Evolutionary conservation across 2,797 vertebrate genomes (phyloP), one percentile per base, ranked within the genome.

Genomic region (Paedocypris micromegethes): DNA sequence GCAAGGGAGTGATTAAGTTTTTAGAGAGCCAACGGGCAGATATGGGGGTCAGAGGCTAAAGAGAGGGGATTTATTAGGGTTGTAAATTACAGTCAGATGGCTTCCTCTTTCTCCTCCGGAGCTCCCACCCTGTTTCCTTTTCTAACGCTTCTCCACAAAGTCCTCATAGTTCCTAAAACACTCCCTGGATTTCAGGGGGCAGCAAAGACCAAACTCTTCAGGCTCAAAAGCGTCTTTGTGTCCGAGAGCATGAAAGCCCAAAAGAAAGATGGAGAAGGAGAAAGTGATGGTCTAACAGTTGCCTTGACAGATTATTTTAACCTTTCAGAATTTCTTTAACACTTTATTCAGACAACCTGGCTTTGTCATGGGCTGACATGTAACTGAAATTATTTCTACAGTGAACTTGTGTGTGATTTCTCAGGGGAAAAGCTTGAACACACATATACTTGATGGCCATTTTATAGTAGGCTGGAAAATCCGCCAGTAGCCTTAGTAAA

Each of bases 41-140:
- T 86, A 84, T 78, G 81, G 79, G 77, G 87, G 87, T 89, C 80
- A 87, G 81, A 87, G 87, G 86, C 79, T 87, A 88, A 89, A 86
- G 85, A 88, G 83, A 76, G 68, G 79, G 82, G 85, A 89, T 88
- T 90, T 90, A 89, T 89, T 88, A 78, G 85, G 50, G 74, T 78
- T 80, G 77, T 88, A 89, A 90, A 89, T 89, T 85, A 86, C 74
- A 86, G 66, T 78, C 81, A 85, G 84, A 84, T 82, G 9, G 52
- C 78, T 76, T 79, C 67, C 66, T 73, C 71, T 47, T 37, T 50
- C 55, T 59, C 56, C 50, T 65, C 58, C 47, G 8, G 50, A 41
- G 64, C 66, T 53, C 68, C 59, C 58, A 59, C 66, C 66, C 64
- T 38, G 3, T 46, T 60, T 60, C 68, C 47, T 44, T 41, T 60